These are phyloP conservation scores for Pteropus alecto DNA, from an alignment of 2,113 vertebrate genomes.

Conservation along the genomic window DNA sequence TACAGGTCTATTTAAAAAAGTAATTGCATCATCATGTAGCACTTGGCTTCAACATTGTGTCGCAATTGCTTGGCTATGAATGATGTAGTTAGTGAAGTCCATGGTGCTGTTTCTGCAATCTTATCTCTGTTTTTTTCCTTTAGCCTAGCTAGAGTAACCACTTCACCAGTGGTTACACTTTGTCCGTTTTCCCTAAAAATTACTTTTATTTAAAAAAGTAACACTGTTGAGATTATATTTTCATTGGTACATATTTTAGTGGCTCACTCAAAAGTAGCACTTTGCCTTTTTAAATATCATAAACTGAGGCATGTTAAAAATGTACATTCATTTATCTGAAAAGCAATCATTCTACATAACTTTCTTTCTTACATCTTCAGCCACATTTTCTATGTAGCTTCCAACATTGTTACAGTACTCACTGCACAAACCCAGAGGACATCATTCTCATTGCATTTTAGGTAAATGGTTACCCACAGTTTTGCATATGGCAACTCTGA, in stretches of 20 bases:
- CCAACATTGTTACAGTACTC: background rate
- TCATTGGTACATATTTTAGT: conserved; percentile 27
- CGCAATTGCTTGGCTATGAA: background rate
- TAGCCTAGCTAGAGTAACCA: background rate
- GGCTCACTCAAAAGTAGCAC: background rate
- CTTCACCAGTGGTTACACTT: background rate
- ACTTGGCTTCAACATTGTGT: background rate
- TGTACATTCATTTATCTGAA: background rate
- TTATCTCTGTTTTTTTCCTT: background rate
- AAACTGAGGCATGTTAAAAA: conserved; percentile 19
- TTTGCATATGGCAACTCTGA: background rate
- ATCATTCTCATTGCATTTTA: conserved; percentile 7
- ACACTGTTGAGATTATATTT: background rate
- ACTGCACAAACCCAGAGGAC: background rate
- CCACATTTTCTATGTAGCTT: conserved; percentile 2
- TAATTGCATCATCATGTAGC: background rate
- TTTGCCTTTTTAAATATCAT: background rate
- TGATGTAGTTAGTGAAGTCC: background rate
- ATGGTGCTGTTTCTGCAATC: background rate
- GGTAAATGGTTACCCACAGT: background rate
- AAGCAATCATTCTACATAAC: background rate
- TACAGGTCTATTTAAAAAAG: conserved; percentile 31
- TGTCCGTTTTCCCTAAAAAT: background rate
- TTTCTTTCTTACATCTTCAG: conserved; percentile 31
- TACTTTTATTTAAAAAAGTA: conserved; percentile 10